Evolutionary conservation across 2,113 vertebrate species (phyloP).

Genomic region (Melanerpes formicivorus): DNA sequence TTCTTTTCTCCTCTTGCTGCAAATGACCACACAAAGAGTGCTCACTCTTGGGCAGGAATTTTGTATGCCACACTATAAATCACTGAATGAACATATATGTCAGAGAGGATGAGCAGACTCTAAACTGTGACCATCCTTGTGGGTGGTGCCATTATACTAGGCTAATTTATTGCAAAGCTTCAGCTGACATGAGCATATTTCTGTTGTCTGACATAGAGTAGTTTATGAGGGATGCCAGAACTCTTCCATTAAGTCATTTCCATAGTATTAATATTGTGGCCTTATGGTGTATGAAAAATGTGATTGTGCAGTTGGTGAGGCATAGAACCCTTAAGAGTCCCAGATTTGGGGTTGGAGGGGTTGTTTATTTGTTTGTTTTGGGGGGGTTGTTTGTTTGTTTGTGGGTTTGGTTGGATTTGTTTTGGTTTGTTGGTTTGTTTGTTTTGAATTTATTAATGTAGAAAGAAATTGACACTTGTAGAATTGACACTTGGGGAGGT

Average conservation of each 20-base stretch:
- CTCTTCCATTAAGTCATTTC: constrained; percentile 16
- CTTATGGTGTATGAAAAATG: not conserved
- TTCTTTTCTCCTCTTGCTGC: not conserved
- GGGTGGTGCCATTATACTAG: constrained; percentile 2
- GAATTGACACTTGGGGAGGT: not conserved
- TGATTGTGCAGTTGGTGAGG: not conserved
- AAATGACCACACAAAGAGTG: constrained; percentile 5
- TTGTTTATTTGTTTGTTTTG: too few relatives aligned
- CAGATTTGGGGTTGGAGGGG: not conserved
- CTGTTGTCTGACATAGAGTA: constrained; percentile 2
- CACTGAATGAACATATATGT: not conserved
- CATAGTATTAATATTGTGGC: not conserved
- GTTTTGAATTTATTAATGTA: not conserved
- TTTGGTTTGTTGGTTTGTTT: not conserved
- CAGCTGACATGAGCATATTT: not conserved
- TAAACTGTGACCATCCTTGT: constrained; percentile 2
- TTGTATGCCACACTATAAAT: constrained; percentile 4
- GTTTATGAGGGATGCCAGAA: constrained; percentile 41
- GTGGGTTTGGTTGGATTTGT: too few relatives aligned
- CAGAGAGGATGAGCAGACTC: constrained; percentile 17
- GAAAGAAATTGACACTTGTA: not conserved
- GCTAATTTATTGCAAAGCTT: not conserved
- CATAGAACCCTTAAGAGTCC: not conserved
- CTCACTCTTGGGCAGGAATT: not conserved
- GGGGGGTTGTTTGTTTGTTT: too few relatives aligned